Base-by-base conservation (phyloP, 1,140 invertebrate genomes). In the Ceratoteleas bidentatus region DNA sequence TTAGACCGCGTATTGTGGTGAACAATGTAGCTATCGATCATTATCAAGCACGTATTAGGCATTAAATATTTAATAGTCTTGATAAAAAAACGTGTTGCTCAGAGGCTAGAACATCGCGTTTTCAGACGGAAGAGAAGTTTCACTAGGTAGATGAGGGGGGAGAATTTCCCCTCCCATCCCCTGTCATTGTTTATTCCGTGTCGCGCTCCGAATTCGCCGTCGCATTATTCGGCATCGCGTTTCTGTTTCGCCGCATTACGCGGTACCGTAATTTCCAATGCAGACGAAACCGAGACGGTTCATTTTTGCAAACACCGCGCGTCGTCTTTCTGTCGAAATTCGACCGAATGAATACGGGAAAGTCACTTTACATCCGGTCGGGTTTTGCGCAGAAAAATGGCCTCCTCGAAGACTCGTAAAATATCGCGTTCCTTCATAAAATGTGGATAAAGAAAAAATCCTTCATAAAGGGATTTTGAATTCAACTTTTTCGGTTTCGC, bases 1-100 rank as follows among this genome's bases (percentile, higher is more conserved):
- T 79, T 79, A 72, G 76, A 61, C 36, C 66, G 61, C 61, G 58
- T 72, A 65, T 65, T 66, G 66, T 66, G 68, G 60, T 77, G 52
- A 36, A 77, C 54, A 50, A 47, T 66, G 60, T 70, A 56, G 47
- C 13, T 69, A 72, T 79, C 40, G 76, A 79, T 79, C 47, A 65
- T 61, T 33, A 66, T 60, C 53, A 72, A 70, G 45, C 38, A 36
- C 40, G 14, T 58, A 70, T 64, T 57, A 64, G 57, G 62, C 7
- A 14, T 68, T 54, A 68, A 61, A 68, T 54, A 43, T 49, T 62
- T 3, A 57, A 38, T 6, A 3, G 34, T 50, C 32, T 57, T 69
- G 49, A 49, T 57, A 66, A 66, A 66, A 15, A 57, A 49, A 38
- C 43, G 32, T 3, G 7, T 6, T 3, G 36, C 6, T 40, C 10